Conservation (phyloP, 2,888 invertebrate genomes). For the Balanococcus diminutus region DNA sequence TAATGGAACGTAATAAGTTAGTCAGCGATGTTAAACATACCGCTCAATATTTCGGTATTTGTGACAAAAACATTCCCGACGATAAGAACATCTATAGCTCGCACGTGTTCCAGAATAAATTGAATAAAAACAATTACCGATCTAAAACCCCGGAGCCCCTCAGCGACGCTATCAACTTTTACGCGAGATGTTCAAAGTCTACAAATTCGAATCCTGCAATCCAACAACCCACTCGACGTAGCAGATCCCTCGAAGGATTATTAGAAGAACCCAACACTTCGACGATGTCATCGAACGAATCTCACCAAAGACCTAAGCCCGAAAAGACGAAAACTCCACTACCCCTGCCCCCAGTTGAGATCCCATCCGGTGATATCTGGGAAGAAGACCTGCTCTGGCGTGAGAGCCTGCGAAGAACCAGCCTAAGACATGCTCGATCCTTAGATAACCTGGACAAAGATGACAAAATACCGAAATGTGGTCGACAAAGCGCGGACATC, state of each 20-base stretch:
- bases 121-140: slow-evolving; percentile 58
- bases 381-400: slow-evolving; percentile 79
- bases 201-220: background rate
- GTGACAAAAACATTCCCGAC: slow-evolving; percentile 65
- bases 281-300: slow-evolving; percentile 53
- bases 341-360: slow-evolving; percentile 36
- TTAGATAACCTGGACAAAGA: slow-evolving; percentile 76
- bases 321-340: background rate
- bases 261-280: slow-evolving; percentile 63
- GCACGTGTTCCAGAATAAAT: slow-evolving; percentile 65
- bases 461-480: slow-evolving; percentile 52
- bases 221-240: slow-evolving; percentile 61
- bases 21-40: slow-evolving; percentile 61
- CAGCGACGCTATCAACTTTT: slow-evolving; percentile 56
- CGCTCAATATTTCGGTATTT: slow-evolving; percentile 60
- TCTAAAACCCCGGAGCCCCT: slow-evolving; percentile 61
- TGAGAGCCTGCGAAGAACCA: slow-evolving; percentile 78
- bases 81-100: slow-evolving; percentile 76
- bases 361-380: slow-evolving; percentile 67
- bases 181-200: slow-evolving; percentile 27
- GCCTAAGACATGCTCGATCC: slow-evolving; percentile 80
- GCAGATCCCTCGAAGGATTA: slow-evolving; percentile 68
- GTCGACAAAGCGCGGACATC: slow-evolving; percentile 58
- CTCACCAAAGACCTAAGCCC: background rate
- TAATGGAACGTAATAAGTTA: slow-evolving; percentile 60